Conservation (phyloP, 2,113 vertebrate genomes). For the Sialia sialis region DNA sequence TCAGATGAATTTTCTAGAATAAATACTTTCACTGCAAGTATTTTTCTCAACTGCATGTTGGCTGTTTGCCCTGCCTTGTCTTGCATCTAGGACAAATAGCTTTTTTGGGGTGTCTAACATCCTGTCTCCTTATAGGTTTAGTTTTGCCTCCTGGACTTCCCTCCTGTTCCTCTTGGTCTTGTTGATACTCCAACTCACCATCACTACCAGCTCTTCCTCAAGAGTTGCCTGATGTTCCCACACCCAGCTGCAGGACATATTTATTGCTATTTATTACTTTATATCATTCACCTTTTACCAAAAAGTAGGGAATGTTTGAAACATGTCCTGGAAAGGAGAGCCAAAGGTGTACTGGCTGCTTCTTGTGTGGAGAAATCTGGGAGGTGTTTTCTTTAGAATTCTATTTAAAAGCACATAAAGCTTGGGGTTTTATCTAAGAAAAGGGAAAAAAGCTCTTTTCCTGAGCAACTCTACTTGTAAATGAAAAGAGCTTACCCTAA, state of each 20-base stretch:
- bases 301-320: not conserved
- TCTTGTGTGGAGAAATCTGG: not conserved
- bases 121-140: not conserved
- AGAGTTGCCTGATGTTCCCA: not conserved
- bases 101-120: not conserved
- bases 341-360: not conserved
- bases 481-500: slow-evolving; percentile 45
- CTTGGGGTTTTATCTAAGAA: not conserved
- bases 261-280: not conserved
- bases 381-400: not conserved
- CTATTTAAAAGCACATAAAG: not conserved
- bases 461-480: slow-evolving; percentile 35
- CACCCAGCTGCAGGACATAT: not conserved
- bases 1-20: not conserved
- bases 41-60: not conserved
- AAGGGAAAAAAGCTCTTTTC: slow-evolving; percentile 33
- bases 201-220: not conserved
- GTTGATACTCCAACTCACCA: not conserved
- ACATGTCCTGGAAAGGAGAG: not conserved
- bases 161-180: not conserved
- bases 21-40: fast-evolving
- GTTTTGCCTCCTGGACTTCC: not conserved
- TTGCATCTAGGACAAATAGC: not conserved
- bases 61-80: not conserved
- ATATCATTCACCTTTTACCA: not conserved